phyloP scores from a whole-genome alignment of 2,888 invertebrate species.

The Eristalis pertinax region DNA sequence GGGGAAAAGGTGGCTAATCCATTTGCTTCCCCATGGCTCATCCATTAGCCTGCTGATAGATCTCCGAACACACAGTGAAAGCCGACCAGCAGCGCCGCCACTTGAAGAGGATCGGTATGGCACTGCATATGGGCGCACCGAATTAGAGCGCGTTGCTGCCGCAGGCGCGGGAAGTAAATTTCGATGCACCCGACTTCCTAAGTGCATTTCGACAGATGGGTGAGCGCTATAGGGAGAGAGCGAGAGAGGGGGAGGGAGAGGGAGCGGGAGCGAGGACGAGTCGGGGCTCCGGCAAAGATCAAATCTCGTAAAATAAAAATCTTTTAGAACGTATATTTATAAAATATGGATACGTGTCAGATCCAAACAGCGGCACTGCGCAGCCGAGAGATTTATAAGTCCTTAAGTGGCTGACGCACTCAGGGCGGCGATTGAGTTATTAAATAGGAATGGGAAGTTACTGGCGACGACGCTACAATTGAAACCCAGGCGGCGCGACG shows the following conservation, averaged over 20 bases:
- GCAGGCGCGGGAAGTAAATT: conserved; percentile 68
- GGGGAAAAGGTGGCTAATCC: conserved; percentile 59
- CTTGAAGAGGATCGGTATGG: conserved; percentile 54
- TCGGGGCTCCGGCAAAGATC: conserved; percentile 52
- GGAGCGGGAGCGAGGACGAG: background rate
- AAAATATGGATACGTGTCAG: conserved; percentile 64
- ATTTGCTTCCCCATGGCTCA: conserved; percentile 49
- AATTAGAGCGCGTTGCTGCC: conserved; percentile 20
- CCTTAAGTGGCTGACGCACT: conserved; percentile 69
- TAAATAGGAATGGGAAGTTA: conserved; percentile 63
- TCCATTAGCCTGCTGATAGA: conserved; percentile 63
- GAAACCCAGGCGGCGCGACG: conserved; percentile 18
- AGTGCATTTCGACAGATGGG: conserved; percentile 71
- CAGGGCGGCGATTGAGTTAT: conserved; percentile 64
- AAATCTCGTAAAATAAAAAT: conserved; percentile 57
- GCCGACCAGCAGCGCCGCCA: conserved; percentile 6
- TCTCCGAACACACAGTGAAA: conserved; percentile 21
- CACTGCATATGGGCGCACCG: conserved; percentile 22
- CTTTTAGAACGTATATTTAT: conserved; percentile 33
- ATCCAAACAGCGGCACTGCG: conserved; percentile 44
- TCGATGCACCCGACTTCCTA: conserved; percentile 59
- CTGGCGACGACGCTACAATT: conserved; percentile 33
- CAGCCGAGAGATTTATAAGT: conserved; percentile 64
- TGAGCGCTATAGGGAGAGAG: conserved; percentile 4
- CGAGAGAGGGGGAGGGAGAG: background rate